phyloP scores from a whole-genome alignment of 2,113 vertebrate genomes.

The Gorsachius goisagi region DNA sequence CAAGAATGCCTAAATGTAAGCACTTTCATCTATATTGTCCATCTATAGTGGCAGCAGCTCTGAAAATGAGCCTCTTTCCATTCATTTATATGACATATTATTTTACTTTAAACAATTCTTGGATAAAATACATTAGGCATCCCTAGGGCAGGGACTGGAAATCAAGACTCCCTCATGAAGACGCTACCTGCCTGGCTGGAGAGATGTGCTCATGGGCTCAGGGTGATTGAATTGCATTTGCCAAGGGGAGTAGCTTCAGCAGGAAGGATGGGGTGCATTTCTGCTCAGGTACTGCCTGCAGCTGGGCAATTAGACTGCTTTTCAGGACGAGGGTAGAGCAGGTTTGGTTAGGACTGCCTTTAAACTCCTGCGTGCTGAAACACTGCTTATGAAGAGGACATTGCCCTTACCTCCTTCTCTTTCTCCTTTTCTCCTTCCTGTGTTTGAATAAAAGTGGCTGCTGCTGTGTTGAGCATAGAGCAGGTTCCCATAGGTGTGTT shows the following conservation, averaged over 20 bases:
- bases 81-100: conserved; percentile 50
- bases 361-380: neutral
- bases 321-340: neutral
- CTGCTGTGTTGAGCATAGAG: neutral
- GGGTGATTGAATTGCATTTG: neutral
- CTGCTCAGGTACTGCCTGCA: neutral
- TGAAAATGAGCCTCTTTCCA: conserved; percentile 19
- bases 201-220: neutral
- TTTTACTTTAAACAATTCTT: conserved; percentile 41
- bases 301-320: neutral
- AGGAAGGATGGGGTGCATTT: neutral
- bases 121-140: conserved; percentile 15
- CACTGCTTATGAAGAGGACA: neutral
- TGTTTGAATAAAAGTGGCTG: neutral
- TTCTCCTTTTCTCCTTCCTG: neutral
- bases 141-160: conserved; percentile 28
- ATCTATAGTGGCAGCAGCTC: neutral
- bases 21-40: conserved; percentile 30
- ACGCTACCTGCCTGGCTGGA: neutral
- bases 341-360: neutral
- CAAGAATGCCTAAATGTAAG: conserved; percentile 13
- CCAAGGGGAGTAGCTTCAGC: neutral
- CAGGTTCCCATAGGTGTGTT: neutral
- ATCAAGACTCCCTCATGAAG: neutral
- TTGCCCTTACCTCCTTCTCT: neutral